Evolutionary conservation across 2,113 vertebrate species (phyloP), one percentile per base, ranked within the genome.

Genomic region (Scomber japonicus): DNA sequence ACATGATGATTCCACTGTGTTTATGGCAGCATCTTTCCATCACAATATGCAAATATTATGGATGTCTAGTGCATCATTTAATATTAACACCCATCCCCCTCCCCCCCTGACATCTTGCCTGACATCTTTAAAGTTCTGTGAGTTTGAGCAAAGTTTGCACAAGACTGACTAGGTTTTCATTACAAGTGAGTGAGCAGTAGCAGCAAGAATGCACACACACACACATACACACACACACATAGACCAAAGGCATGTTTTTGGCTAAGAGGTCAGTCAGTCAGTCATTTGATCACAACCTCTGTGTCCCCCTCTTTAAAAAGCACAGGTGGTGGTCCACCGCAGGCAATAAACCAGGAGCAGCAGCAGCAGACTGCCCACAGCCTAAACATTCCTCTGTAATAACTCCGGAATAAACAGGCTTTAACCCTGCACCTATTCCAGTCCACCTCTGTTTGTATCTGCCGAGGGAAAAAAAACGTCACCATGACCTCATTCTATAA

Each of bases 351-450:
- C 27, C 74, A 30, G 11, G 2, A 51, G 35, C 77, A 88, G 77
- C 76, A 78, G 85, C 65, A 81, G 62, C 77, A 79, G 55, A 75
- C 80, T 56, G 67, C 62, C 64, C 83, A 61, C 87, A 90, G 87
- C 84, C 85, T 75, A 65, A 87, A 88, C 89, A 88, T 91, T 90
- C 86, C 83, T 88, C 14, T 72, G 64, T 70, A 87, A 82, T 64
- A 74, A 87, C 66, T 31, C 35, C 27, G 73, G 13, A 74, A 77
- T 86, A 81, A 80, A 73, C 57, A 69, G 55, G 53, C 54, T 62
- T 40, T 40, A 9, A 7, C 70, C 40, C 71, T 61, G 49, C 81
- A 71, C 63, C 50, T 72, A 53, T 57, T 75, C 78, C 65, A 48
- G 17, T 59, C 27, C 11, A 71, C 57, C 49, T 76, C 60, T 62